Evolutionary conservation across 2,797 vertebrate genomes (phyloP).

Genomic region (Pseudopleuronectes americanus): DNA sequence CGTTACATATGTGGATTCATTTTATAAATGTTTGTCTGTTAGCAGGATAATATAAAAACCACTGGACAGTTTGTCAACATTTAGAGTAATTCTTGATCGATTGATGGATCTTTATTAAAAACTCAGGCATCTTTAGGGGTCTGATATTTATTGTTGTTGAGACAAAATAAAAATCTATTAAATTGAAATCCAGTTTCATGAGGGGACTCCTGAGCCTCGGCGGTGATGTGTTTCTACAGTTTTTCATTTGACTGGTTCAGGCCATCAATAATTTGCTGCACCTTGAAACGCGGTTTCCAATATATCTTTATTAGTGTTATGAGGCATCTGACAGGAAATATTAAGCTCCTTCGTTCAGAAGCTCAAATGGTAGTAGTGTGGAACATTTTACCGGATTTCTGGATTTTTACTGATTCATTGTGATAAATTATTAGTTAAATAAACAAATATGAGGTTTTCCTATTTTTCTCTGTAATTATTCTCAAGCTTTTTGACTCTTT

Average conservation of each 20-base stretch:
- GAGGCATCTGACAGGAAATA: background rate
- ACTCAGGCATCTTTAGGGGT: too few relatives aligned
- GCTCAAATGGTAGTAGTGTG: background rate
- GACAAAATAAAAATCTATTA: too few relatives aligned
- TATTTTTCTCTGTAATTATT: background rate
- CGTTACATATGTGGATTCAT: background rate
- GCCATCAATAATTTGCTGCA: background rate
- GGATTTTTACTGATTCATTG: background rate
- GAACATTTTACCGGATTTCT: too few relatives aligned
- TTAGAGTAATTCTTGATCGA: too few relatives aligned
- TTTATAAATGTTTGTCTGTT: too few relatives aligned
- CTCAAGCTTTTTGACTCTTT: background rate
- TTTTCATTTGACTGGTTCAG: constrained; percentile 21
- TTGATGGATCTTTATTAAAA: too few relatives aligned
- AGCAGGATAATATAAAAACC: too few relatives aligned
- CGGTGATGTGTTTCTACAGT: too few relatives aligned
- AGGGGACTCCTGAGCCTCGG: too few relatives aligned
- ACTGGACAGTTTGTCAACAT: too few relatives aligned
- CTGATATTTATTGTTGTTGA: too few relatives aligned
- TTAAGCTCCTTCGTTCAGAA: background rate
- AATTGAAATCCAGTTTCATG: too few relatives aligned
- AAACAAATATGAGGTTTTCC: background rate
- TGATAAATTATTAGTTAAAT: background rate
- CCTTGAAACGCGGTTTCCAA: constrained; percentile 14
- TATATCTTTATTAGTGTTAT: background rate